Base-by-base conservation (phyloP, 2,888 invertebrate genomes). In the Drosophila mimica region DNA sequence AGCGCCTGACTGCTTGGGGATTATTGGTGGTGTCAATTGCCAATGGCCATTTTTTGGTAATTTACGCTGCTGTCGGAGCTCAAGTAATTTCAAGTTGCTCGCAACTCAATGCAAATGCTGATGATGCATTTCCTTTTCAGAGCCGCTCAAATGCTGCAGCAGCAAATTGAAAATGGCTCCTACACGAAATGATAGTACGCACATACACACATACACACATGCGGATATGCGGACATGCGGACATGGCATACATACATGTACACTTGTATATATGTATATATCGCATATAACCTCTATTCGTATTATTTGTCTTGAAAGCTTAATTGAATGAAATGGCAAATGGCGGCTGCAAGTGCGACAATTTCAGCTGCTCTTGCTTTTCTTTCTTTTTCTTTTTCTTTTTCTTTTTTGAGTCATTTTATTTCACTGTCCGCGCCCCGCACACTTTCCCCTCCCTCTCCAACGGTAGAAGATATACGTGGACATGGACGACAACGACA, bases 61-160 rank as follows among this genome's bases (percentile, higher is more conserved):
- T 85, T 85, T 89, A 84, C 88, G 88, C 84, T 51, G 64, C 38
- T 30, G 54, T 28, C 34, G 54, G 53, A 57, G 51, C 67, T 68
- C 49, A 84, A 87, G 89, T 88, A 89, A 89, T 89, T 85, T 84
- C 89, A 79, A 84, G 83, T 76, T 73, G 75, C 74, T 38, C 69
- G 82, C 70, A 88, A 83, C 86, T 40, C 90, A 91, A 83, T 82
- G 89, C 91, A 91, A 91, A 83, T 82, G 89, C 91, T 90, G 89
- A 89, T 82, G 81, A 52, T 91, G 89, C 89, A 91, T 62, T 91
- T 89, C 87, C 89, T 82, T 69, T 89, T 89, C 85, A 85, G 30
- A 52, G 40, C 33, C 51, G 51, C 71, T 76, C 51, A 74, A 89
- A 73, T 90, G 90, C 90, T 84, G 81, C 74, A 68, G 58, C 74